Evolutionary conservation across 2,888 invertebrate species (phyloP).

Genomic region (Parnassius orleans): DNA sequence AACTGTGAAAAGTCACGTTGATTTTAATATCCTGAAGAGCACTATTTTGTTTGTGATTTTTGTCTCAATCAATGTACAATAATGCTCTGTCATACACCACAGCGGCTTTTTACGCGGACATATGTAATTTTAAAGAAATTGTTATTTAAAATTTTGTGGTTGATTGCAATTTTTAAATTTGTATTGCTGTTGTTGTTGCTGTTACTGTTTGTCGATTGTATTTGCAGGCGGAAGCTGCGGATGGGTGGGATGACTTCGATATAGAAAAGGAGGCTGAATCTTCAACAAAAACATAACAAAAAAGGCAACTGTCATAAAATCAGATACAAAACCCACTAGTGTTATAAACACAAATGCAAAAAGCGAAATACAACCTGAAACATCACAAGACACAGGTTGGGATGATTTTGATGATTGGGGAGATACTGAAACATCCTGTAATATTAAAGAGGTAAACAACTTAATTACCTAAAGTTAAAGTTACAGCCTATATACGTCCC

Average conservation of each 20-base stretch:
- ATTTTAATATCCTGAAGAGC: no score
- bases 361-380: conserved; percentile 31
- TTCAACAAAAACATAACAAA: conserved; percentile 27
- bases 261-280: conserved; percentile 48
- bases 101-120: no score
- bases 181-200: no score
- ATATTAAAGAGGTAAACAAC: conserved; percentile 38
- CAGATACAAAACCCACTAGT: conserved; percentile 12
- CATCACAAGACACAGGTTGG: conserved; percentile 71
- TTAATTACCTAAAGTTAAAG: conserved; percentile 2
- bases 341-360: conserved; percentile 12
- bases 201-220: not conserved
- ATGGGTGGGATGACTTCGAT: conserved; percentile 78
- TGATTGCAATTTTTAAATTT: no score
- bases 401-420: conserved; percentile 78
- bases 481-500: no score
- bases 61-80: no score
- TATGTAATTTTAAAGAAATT: conserved; percentile 17
- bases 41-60: no score
- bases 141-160: no score
- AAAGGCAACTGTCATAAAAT: conserved; percentile 11
- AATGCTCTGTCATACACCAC: no score
- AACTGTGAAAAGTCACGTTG: no score
- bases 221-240: conserved; percentile 38
- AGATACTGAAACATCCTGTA: conserved; percentile 41